Evolutionary conservation across 2,113 vertebrate genomes (phyloP), one percentile per base, ranked within the genome.

Genomic region (Tinamus guttatus): DNA sequence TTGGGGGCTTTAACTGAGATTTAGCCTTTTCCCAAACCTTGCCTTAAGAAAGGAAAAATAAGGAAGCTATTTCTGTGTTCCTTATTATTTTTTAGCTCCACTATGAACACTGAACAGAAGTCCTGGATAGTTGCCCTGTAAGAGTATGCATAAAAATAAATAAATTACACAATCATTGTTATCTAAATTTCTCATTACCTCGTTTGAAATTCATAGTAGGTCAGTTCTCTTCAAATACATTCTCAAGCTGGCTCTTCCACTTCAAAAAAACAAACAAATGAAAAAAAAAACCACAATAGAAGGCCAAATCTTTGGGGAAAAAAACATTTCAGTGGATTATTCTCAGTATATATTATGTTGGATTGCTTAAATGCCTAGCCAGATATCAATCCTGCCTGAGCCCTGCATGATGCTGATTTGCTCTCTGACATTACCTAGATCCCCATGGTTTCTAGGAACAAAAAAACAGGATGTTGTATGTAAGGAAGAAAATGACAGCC

Each of bases 361-460:
- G 41, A 88, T 60, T 78, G 47, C 73, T 95, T 90, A 64, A 85
- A 52, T 38, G 11, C 47, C 94, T 74, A 43, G 74, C 89, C 79
- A 90, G 69, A 91, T 60, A 68, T 41, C 75, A 89, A 5, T 64
- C 73, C 86, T 68, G 81, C 68, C 81, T 78, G 34, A 89, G 63
- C 47, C 56, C 58, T 22, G 4, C 47, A 28, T 0, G 1, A 68
- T 32, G 56, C 54, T 69, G 47, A 87, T 85, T 83, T 93, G 30
- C 43, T 83, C 24, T 54, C 64, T 79, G 83, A 43, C 49, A 60
- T 82, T 41, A 64, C 62, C 68, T 69, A 81, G n/a, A 51, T 85
- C 87, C 94, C 91, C 45, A 89, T 85, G 87, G 79, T 38, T 95
- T 91, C 62, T 22, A 73, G 21, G 82, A 83, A 87, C 71, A 87